phyloP scores from a whole-genome alignment of 2,888 invertebrate genomes.

The Vannuccia rotundouncinata region DNA sequence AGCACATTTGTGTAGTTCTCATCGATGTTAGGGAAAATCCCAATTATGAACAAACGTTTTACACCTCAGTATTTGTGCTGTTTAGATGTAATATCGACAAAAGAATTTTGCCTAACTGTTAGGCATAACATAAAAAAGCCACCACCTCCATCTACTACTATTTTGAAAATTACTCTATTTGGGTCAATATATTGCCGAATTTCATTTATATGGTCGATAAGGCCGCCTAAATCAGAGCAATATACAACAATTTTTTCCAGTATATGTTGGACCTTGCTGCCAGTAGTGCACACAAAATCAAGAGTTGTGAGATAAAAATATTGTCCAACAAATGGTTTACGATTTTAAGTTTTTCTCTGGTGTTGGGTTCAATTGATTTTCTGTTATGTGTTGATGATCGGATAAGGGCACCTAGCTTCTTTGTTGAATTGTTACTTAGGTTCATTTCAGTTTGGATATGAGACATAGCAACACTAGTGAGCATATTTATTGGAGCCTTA shows the following conservation, averaged over 20 bases:
- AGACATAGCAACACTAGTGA: too few species aligned
- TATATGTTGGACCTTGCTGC: neutral
- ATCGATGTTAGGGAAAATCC: conserved; percentile 13
- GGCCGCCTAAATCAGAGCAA: neutral
- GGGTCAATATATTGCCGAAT: neutral
- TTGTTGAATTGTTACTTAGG: too few species aligned
- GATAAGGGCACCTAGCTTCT: too few species aligned
- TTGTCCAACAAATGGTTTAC: neutral
- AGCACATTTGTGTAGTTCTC: conserved; percentile 30
- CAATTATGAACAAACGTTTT: conserved; percentile 1
- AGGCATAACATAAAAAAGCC: conserved; percentile 21
- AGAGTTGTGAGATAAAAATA: neutral
- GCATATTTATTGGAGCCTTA: too few species aligned
- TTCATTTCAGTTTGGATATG: too few species aligned
- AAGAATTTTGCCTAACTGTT: neutral
- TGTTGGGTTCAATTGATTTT: too few species aligned
- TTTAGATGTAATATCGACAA: neutral
- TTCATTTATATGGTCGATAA: neutral
- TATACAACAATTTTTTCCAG: neutral
- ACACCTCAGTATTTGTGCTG: conserved; percentile 21
- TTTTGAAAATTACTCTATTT: neutral
- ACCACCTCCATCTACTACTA: conserved; percentile 32
- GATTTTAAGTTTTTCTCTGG: too few species aligned
- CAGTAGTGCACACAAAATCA: neutral
- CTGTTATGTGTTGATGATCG: too few species aligned